phyloP scores from a whole-genome alignment of 1,140 invertebrate species.

The Muscidifurax raptorellus region DNA sequence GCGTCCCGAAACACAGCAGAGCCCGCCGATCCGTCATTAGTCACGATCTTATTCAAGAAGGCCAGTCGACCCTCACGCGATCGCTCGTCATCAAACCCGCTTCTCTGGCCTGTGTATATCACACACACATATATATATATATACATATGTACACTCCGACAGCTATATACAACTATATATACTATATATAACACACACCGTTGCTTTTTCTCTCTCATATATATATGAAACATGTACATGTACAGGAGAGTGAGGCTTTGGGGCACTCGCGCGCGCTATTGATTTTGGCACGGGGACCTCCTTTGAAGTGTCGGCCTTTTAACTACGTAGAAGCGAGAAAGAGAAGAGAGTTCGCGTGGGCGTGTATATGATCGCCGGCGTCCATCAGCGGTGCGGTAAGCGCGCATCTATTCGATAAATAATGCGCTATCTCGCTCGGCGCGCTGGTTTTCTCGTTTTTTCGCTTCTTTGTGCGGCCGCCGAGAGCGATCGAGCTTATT shows the following conservation, averaged over 20 bases:
- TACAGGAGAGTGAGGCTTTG: not conserved
- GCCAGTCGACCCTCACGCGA: not conserved
- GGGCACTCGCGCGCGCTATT: not conserved
- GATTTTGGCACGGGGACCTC: constrained; percentile 5
- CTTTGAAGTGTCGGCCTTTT: constrained; percentile 13
- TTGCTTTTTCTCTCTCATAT: too few relatives aligned
- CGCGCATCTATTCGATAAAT: not conserved
- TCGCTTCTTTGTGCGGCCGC: too few relatives aligned
- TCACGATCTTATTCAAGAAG: constrained; percentile 11
- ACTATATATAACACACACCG: not conserved
- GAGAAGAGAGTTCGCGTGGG: not conserved
- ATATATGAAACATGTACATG: not conserved
- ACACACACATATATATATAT: too few relatives aligned
- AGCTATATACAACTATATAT: too few relatives aligned
- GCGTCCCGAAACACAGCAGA: constrained; percentile 2
- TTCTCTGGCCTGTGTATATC: too few relatives aligned
- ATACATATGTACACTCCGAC: too few relatives aligned
- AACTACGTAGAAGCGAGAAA: not conserved
- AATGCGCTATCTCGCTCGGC: not conserved
- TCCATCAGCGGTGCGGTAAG: not conserved
- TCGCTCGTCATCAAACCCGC: not conserved
- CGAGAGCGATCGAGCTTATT: not conserved
- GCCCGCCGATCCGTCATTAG: constrained; percentile 6
- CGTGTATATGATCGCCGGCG: not conserved
- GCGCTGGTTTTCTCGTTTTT: not conserved